A percentile compares a stretch with the other conserved stretches of the same genome.
Conservation (phyloP, 1,140 invertebrate species). For the Lucilia sericata region DNA sequence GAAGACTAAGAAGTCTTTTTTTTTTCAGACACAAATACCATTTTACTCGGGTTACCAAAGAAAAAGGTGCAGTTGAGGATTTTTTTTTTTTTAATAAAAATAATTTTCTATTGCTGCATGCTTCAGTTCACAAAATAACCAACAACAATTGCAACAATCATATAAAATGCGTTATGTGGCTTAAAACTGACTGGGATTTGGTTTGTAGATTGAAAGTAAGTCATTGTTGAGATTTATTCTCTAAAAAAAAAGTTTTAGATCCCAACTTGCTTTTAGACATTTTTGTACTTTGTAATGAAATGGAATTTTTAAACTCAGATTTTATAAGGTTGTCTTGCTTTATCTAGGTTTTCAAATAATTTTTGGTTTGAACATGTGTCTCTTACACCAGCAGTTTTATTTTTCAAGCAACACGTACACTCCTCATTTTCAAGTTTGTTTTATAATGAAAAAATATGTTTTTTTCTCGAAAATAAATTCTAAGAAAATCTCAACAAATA, state of each 20-base stretch:
- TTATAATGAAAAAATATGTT: neutral
- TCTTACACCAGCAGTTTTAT: neutral
- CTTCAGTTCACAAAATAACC: neutral
- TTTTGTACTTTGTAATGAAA: neutral
- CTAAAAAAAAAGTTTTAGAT: neutral
- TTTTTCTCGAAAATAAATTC: neutral
- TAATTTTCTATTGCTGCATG: neutral
- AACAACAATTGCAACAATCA: neutral
- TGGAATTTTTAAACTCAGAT: constrained; percentile 7
- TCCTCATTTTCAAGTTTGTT: neutral
- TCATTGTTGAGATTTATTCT: neutral
- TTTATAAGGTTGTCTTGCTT: neutral
- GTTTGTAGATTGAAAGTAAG: constrained; percentile 3
- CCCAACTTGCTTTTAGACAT: neutral
- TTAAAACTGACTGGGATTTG: neutral
- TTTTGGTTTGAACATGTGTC: neutral
- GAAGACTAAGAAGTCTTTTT: neutral
- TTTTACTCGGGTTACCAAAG: constrained; percentile 19
- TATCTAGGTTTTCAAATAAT: neutral
- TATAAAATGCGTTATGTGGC: no score
- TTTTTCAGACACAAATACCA: neutral
- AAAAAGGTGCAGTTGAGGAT: constrained; percentile 24
- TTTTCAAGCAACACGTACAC: neutral
- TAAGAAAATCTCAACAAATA: neutral
- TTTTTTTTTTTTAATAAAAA: neutral